Conservation (phyloP, 2,797 vertebrate species). For the Tragopan temminckii region DNA sequence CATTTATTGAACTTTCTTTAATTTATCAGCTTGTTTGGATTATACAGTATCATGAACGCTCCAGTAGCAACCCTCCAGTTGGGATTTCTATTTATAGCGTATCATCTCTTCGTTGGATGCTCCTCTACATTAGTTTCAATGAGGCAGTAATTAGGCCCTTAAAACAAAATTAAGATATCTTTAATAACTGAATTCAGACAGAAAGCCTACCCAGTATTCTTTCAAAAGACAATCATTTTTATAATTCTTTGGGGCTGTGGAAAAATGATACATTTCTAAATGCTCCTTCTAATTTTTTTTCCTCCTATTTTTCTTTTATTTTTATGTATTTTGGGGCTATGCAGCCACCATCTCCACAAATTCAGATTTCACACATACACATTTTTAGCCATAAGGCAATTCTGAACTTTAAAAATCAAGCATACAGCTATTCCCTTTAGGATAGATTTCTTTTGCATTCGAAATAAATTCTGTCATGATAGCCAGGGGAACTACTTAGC, state of each 20-base stretch:
- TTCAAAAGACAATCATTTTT: background rate
- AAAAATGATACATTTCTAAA: background rate
- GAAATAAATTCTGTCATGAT: conserved; percentile 48
- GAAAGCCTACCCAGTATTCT: background rate
- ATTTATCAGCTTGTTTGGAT: conserved; percentile 30
- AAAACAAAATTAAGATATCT: conserved; percentile 8
- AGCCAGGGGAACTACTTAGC: conserved; percentile 4
- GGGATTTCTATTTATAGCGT: conserved; percentile 53
- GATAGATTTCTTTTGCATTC: conserved; percentile 44
- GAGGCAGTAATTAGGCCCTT: conserved; percentile 35
- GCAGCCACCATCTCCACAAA: conserved; percentile 32
- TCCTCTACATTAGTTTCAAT: background rate
- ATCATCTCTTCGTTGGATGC: background rate
- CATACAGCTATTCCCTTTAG: conserved; percentile 37
- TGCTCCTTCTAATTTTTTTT: background rate
- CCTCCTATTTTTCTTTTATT: background rate
- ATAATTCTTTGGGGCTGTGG: background rate
- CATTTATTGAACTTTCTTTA: conserved; percentile 23
- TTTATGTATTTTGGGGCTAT: conserved; percentile 35
- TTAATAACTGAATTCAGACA: conserved; percentile 26
- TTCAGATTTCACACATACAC: conserved; percentile 48
- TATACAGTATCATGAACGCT: background rate
- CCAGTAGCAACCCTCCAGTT: background rate
- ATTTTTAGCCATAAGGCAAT: conserved; percentile 61
- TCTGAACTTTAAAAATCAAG: conserved; percentile 65